Conservation (phyloP, 37 sponge, comb jelly and placozoan species). For the Ianthella basta region DNA sequence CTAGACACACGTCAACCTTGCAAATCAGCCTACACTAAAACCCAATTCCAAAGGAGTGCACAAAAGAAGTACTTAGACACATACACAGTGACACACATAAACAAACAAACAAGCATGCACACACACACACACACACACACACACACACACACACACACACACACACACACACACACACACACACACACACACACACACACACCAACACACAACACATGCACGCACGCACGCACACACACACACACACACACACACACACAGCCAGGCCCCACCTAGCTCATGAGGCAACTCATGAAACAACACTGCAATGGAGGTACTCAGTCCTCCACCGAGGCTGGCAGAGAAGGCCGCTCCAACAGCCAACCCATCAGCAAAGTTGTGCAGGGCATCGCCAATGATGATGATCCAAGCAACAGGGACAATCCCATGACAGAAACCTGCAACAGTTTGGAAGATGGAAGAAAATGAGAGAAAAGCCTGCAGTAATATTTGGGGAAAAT, state of each 20-base stretch:
- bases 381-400: conserved; percentile 70
- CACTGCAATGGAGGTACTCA: conserved; percentile 68
- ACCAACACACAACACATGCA: too few relatives aligned
- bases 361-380: conserved; percentile 90
- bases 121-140: too few relatives aligned
- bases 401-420: conserved; percentile 70
- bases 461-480: too few relatives aligned
- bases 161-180: too few relatives aligned
- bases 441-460: too few relatives aligned
- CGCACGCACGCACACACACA: too few relatives aligned
- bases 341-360: conserved; percentile 81
- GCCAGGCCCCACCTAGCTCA: conserved; percentile 74
- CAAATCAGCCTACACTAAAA: not conserved
- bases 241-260: too few relatives aligned
- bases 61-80: not conserved
- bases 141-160: too few relatives aligned
- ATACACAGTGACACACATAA: not conserved
- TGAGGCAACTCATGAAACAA: conserved; percentile 83
- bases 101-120: not conserved
- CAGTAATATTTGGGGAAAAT: too few relatives aligned
- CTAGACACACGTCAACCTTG: not conserved
- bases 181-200: too few relatives aligned
- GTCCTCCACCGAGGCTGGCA: conserved; percentile 67
- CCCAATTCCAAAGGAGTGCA: not conserved
- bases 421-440: conserved; percentile 43